Percentiles rank a stretch among this genome's conserved stretches.
Conservation (phyloP, 1,140 invertebrate species). For the Sycobia sp. region DNA sequence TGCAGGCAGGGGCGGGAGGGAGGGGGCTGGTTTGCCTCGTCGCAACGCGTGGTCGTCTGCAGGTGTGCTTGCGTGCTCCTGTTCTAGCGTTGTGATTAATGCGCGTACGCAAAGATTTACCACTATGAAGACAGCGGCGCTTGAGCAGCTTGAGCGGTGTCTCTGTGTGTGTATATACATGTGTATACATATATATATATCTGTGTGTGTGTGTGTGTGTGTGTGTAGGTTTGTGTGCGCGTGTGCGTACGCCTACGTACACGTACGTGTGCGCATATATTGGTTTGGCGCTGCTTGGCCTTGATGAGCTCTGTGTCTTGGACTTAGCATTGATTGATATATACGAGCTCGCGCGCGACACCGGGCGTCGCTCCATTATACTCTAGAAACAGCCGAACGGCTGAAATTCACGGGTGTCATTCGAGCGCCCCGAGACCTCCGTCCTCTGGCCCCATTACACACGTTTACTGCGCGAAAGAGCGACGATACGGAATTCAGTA, state of each 20-base stretch:
- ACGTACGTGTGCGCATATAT: too few relatives aligned
- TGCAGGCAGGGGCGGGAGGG: too few relatives aligned
- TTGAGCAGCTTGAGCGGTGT: conserved; percentile 23
- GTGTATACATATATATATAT: too few relatives aligned
- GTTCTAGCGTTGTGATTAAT: conserved; percentile 25
- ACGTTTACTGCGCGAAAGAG: too few relatives aligned
- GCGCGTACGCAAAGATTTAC: conserved; percentile 22
- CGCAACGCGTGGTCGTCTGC: too few relatives aligned
- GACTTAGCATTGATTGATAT: conserved; percentile 37
- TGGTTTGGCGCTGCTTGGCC: conserved; percentile 30
- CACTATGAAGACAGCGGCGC: conserved; percentile 12
- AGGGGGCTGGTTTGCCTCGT: too few relatives aligned
- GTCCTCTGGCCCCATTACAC: neutral
- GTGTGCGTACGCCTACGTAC: too few relatives aligned
- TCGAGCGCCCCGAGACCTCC: neutral
- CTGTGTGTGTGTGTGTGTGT: too few relatives aligned
- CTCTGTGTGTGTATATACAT: too few relatives aligned
- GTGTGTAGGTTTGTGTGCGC: too few relatives aligned
- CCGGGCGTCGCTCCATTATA: conserved; percentile 19
- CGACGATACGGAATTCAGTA: too few relatives aligned
- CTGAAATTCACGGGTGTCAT: conserved; percentile 10
- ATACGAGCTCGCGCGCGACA: conserved; percentile 23
- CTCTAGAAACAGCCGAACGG: neutral
- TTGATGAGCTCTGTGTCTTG: conserved; percentile 34
- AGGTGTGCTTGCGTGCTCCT: neutral